Base-by-base conservation (phyloP, 2,888 invertebrate genomes). In the Thereva nobilitata region DNA sequence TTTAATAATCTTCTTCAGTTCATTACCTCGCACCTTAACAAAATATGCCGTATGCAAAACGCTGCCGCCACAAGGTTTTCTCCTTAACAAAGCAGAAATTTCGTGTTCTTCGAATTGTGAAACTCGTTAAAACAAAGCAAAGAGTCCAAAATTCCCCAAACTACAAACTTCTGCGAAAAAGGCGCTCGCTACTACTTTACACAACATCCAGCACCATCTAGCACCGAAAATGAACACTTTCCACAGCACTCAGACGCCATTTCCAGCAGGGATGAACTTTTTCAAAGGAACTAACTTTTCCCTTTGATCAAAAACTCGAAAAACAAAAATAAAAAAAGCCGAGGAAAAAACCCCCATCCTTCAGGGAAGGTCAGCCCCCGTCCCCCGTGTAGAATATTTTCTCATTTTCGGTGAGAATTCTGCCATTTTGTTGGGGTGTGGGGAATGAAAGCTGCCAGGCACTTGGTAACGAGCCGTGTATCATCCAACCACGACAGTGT, bases 241-340 rank as follows among this genome's bases (percentile, higher is more conserved):
- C 23, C 35, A 52, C 35, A 52, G 35, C 45, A 9, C 40, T 47
- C 37, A 47, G 45, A 59, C 12, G 49, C 59, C 23, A 49, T 38
- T 59, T 10, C 38, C 47, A 49, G 8, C 34, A 52, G n/a, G 50
- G 52, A 41, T 10, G 41, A 63, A 63, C 50, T 63, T 63, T 63
- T 41, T 63, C 63, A 63, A 63, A 63, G 63, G 34, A 63, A 52
- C 63, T 52, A 63, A 63, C 52, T 63, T 63, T 63, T 63, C 63
- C 23, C 63, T 63, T 63, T 63, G 63, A 63, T 63, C 63, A 63
- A 12, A 23, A 10, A 12, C 59, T 59, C 45, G 5, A 40, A 47
- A 59, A 47, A 59, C 59, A 59, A 37, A 59, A 59, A 59, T 59
- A 59, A 59, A 59, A n/a, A 57, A 55, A 12, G 41, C 42, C 23